Evolutionary conservation across 2,113 vertebrate genomes (phyloP).

Genomic region (Coreoperca whiteheadi): DNA sequence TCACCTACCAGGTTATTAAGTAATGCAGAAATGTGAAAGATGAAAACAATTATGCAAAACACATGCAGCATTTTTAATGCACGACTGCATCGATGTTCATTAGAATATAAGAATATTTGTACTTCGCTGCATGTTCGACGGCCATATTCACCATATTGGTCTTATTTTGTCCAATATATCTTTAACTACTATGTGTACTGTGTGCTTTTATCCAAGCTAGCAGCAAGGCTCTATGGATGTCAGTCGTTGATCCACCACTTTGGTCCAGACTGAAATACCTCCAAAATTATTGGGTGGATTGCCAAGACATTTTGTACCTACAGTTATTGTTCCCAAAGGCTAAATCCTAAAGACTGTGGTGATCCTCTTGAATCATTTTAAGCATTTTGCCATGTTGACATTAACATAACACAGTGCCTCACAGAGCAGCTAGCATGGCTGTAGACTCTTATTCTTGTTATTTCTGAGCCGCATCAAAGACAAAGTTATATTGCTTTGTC

Average conservation of each 20-base stretch:
- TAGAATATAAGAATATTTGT: not conserved
- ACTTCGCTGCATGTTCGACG: not conserved
- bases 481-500: not conserved
- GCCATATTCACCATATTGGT: not conserved
- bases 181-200: not conserved
- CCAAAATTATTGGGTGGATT: not conserved
- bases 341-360: not conserved
- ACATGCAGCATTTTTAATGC: not conserved
- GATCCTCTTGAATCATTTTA: not conserved
- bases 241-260: not conserved
- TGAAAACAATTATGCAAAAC: not conserved
- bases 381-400: not conserved
- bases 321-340: too few relatives aligned
- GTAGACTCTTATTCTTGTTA: not conserved
- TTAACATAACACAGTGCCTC: not conserved
- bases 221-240: not conserved
- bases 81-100: not conserved
- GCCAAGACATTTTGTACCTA: not conserved
- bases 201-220: not conserved
- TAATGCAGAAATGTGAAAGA: constrained; percentile 9
- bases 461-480: not conserved
- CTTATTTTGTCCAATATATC: not conserved
- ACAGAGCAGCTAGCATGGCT: not conserved
- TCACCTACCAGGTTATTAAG: not conserved
- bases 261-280: not conserved